Evolutionary conservation across 2,113 vertebrate genomes (phyloP), one percentile per base, ranked within the genome.

Genomic region (Struthio camelus): DNA sequence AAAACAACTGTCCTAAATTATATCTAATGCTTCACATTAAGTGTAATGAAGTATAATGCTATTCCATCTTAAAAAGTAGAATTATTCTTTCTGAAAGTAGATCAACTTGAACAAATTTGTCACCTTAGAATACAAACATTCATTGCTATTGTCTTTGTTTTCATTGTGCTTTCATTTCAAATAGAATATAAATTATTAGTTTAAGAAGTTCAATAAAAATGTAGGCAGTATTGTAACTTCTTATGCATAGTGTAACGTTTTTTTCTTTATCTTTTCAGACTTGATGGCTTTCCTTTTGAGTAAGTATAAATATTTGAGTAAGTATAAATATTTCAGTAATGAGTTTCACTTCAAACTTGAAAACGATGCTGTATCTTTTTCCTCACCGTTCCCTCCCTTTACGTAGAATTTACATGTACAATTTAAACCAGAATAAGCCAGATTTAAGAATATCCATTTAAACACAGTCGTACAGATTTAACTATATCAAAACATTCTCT

Each of bases 231-330:
- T 91, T 95, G 59, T 79, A 76, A 64, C 64, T 94, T 94, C 65
- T 93, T 80, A 69, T 87, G 59, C 89, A 85, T 96, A 96, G 86
- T 96, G 78, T 97, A 93, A 94, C 91, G 88, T 95, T 36, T 94
- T 92, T 88, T 96, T 96, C 97, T 95, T 97, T 95, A 97, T 98
- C 94, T 98, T 99, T 98, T 91, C 98, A 99, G 99, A 97, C 98
- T 99, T 65, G 99, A 99, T 98, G 98, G 98, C 97, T 99, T 99
- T 98, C 98, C 98, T 87, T 99, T 99, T 97, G 99, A 99, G 98
- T 99, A 98, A 99, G 99, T 99, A 98, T 90, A 95, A 92, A 77
- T 72, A 77, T 96, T 94, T 95, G 58, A 58, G 44, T 94, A 80
- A 88, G n/a, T n/a, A 98, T 90, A 95, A 92, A 77, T 72, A 77